phyloP scores from a whole-genome alignment of 2,113 vertebrate genomes.

The Ia io region DNA sequence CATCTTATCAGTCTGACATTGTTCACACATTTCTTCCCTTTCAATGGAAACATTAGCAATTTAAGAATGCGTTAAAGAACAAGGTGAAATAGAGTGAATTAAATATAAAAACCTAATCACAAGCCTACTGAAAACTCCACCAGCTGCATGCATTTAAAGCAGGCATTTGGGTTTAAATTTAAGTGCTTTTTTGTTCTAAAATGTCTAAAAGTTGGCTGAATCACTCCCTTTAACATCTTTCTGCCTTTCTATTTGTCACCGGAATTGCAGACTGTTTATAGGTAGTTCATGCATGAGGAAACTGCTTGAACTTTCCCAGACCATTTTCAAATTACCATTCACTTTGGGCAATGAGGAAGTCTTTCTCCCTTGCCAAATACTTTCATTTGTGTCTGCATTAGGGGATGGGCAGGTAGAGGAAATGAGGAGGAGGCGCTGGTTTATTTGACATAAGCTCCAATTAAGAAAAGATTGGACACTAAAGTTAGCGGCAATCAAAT shows the following conservation, averaged over 20 bases:
- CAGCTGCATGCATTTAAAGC: background rate
- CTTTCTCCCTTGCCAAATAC: background rate
- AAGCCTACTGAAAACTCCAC: background rate
- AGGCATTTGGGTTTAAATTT: constrained; percentile 19
- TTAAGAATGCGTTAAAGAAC: constrained; percentile 23
- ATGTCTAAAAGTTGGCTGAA: background rate
- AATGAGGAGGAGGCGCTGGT: background rate
- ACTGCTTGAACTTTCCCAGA: constrained; percentile 6
- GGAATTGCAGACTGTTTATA: background rate
- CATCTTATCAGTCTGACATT: background rate
- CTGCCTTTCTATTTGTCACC: background rate
- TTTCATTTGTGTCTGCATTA: background rate
- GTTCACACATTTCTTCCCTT: background rate
- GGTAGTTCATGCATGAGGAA: background rate
- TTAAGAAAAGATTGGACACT: background rate
- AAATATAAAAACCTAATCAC: background rate
- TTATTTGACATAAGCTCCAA: background rate
- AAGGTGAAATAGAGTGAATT: background rate
- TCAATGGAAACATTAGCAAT: background rate
- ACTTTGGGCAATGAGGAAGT: background rate
- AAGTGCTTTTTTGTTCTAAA: background rate
- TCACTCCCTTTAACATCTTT: background rate
- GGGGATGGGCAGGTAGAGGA: background rate
- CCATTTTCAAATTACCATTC: constrained; percentile 30
- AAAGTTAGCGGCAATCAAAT: background rate